A percentile compares a stretch with the other conserved stretches of the same genome.
phyloP scores from a whole-genome alignment of 2,113 vertebrate species.

The Petrocephalus microphthalmus region DNA sequence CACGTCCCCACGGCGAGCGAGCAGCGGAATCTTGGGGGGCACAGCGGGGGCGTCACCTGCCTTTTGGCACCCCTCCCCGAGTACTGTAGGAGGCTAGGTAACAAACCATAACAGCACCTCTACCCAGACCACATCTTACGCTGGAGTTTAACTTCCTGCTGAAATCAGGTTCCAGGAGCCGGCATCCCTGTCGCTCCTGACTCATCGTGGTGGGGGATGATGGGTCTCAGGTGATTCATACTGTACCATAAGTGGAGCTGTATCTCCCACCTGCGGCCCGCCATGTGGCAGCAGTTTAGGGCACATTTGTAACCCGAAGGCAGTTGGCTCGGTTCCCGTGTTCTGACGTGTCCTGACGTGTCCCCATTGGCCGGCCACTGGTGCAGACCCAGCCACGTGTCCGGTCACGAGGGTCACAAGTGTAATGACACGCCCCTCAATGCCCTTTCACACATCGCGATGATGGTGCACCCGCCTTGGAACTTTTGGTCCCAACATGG shows the following conservation, averaged over 20 bases:
- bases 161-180: neutral
- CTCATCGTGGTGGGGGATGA: neutral
- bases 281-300: neutral
- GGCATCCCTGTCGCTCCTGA: neutral
- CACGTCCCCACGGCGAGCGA: constrained; percentile 70
- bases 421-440: neutral
- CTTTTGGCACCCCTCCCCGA: constrained; percentile 58
- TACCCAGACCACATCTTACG: neutral
- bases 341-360: neutral
- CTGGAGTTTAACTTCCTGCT: neutral
- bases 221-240: neutral
- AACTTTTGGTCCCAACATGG: neutral
- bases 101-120: constrained; percentile 6
- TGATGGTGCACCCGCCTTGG: neutral
- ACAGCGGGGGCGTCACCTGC: constrained; percentile 65
- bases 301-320: neutral
- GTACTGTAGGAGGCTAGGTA: constrained; percentile 63
- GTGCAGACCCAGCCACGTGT: neutral
- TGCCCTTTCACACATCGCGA: neutral
- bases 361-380: neutral
- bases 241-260: neutral
- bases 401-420: too few species aligned
- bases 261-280: neutral
- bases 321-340: neutral
- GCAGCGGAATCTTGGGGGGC: constrained; percentile 69